phyloP scores from a whole-genome alignment of 2,113 vertebrate species.

The Onychorhynchus coronatus region DNA sequence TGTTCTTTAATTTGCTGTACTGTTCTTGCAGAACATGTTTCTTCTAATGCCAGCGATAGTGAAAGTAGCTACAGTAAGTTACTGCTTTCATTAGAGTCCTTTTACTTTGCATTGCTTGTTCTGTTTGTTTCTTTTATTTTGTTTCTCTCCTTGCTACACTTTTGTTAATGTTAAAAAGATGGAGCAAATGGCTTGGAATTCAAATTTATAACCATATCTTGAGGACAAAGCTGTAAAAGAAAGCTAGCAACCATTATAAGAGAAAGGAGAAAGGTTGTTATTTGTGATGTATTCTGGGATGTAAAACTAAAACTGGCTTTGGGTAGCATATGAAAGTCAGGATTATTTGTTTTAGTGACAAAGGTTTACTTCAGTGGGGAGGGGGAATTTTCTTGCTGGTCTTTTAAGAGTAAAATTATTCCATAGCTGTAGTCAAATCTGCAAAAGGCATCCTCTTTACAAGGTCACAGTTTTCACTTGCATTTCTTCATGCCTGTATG shows the following conservation, averaged over 20 bases:
- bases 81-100: slow-evolving; percentile 74
- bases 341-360: background rate
- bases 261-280: background rate
- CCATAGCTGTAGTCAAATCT: background rate
- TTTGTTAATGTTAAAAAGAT: slow-evolving; percentile 22
- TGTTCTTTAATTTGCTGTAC: slow-evolving; percentile 84
- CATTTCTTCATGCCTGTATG: background rate
- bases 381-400: background rate
- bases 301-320: background rate
- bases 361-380: background rate
- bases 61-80: slow-evolving; percentile 87
- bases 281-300: background rate
- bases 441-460: background rate
- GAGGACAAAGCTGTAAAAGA: slow-evolving; percentile 1
- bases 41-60: slow-evolving; percentile 86
- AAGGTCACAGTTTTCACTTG: background rate
- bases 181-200: slow-evolving; percentile 76
- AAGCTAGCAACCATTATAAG: background rate
- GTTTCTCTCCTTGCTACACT: slow-evolving; percentile 48
- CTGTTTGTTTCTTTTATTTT: slow-evolving; percentile 57
- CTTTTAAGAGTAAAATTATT: background rate
- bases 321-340: background rate
- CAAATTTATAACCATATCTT: slow-evolving; percentile 19
- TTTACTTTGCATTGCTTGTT: slow-evolving; percentile 72
- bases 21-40: slow-evolving; percentile 85